Evolutionary conservation across 1,140 invertebrate species (phyloP).

Genomic region (Drosophila novamexicana): DNA sequence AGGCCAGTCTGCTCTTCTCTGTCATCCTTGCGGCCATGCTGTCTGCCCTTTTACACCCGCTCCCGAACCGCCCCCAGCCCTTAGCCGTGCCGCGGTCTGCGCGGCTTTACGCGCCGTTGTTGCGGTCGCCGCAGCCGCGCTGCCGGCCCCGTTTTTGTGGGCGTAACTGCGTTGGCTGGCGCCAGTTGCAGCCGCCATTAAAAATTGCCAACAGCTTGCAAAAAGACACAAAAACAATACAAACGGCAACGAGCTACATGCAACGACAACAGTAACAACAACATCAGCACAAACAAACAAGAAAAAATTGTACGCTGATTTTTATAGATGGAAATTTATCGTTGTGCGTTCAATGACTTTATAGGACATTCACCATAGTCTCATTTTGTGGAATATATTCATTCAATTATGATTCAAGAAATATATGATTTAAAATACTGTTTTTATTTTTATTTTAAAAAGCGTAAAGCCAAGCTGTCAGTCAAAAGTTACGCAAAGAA

Average conservation of each 20-base stretch:
- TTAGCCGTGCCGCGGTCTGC: neutral
- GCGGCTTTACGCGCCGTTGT: conserved; percentile 27
- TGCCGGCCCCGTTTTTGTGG: conserved; percentile 38
- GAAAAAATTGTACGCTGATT: conserved; percentile 27
- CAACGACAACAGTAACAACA: conserved; percentile 24
- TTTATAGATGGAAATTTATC: conserved; percentile 60
- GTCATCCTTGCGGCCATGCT: conserved; percentile 34
- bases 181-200: conserved; percentile 58
- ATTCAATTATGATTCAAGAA: neutral
- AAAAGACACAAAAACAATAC: conserved; percentile 45
- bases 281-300: conserved; percentile 16
- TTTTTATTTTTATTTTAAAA: neutral
- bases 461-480: neutral
- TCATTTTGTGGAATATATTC: neutral
- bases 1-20: conserved; percentile 9
- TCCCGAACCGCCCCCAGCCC: neutral
- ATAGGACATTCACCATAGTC: conserved; percentile 8
- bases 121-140: conserved; percentile 26
- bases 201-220: conserved; percentile 63
- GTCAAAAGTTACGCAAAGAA: neutral
- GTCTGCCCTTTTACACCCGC: conserved; percentile 26
- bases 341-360: conserved; percentile 50
- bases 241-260: conserved; percentile 25
- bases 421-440: neutral
- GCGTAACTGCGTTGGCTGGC: conserved; percentile 36